Evolutionary conservation across 2,797 vertebrate genomes (phyloP).

Genomic region (Rhinatrema bivittatum): DNA sequence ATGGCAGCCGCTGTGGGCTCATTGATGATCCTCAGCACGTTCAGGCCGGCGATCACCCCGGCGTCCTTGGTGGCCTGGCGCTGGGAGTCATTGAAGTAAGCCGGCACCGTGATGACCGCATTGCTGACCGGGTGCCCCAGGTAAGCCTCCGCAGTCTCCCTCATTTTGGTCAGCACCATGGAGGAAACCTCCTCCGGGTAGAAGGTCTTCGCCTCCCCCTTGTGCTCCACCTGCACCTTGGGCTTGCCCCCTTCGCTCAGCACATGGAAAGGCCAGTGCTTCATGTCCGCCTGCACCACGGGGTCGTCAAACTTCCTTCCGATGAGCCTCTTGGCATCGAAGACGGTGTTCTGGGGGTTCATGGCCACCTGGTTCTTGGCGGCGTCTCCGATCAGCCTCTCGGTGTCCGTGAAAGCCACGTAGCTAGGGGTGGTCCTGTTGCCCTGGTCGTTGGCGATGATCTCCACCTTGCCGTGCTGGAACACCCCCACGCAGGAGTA

Average conservation of each 20-base stretch:
- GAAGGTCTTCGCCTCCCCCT: constrained; percentile 76
- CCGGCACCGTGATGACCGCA: constrained; percentile 80
- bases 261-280: constrained; percentile 83
- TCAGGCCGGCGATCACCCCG: constrained; percentile 73
- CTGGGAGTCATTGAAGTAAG: constrained; percentile 86
- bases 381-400: constrained; percentile 79
- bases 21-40: constrained; percentile 80
- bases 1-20: constrained; percentile 86
- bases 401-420: constrained; percentile 79
- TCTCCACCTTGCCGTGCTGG: constrained; percentile 22
- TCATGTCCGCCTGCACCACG: constrained; percentile 84
- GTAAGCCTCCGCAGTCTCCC: constrained; percentile 82
- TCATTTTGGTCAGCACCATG: constrained; percentile 88
- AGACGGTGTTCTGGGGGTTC: constrained; percentile 84
- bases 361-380: constrained; percentile 88
- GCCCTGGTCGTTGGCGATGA: constrained; percentile 17
- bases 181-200: constrained; percentile 83
- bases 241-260: constrained; percentile 73
- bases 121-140: constrained; percentile 70
- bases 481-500: constrained; percentile 23
- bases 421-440: constrained; percentile 85
- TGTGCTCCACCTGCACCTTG: constrained; percentile 81
- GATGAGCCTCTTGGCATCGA: constrained; percentile 85
- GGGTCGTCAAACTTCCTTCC: constrained; percentile 75
- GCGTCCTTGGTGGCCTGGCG: constrained; percentile 84